phyloP scores from a whole-genome alignment of 2,113 vertebrate genomes.

The Cheirogaleus medius region DNA sequence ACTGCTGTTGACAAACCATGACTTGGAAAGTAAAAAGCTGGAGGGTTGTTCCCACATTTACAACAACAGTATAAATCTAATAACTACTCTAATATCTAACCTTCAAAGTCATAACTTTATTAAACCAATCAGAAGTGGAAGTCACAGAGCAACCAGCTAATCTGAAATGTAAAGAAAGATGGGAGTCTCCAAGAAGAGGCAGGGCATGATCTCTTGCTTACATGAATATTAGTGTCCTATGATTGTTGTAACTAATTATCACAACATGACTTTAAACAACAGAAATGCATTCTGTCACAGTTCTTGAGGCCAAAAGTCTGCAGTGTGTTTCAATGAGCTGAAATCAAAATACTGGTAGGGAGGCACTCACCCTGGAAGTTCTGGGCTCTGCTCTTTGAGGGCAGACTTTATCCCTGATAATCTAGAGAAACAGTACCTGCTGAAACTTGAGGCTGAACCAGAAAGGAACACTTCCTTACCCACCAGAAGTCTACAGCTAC shows the following conservation, averaged over 20 bases:
- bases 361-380: neutral
- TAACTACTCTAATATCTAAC: neutral
- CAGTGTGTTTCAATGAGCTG: neutral
- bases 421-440: neutral
- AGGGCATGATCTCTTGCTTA: neutral
- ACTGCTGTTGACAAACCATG: neutral
- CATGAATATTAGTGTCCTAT: neutral
- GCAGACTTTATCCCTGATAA: neutral
- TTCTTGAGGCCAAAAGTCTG: neutral
- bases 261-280: neutral
- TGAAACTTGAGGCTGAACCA: neutral
- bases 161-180: neutral
- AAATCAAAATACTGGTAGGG: neutral
- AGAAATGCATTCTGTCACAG: neutral
- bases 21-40: neutral
- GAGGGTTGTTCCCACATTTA: neutral
- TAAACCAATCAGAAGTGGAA: neutral
- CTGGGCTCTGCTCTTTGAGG: neutral
- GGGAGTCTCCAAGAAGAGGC: neutral
- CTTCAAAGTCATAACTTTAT: neutral
- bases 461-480: neutral
- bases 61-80: neutral
- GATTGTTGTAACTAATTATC: neutral
- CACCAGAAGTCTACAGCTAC: neutral
- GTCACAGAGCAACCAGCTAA: neutral